Evolutionary conservation across 2,113 vertebrate species (phyloP), one percentile per base, ranked within the genome.

Genomic region (Panurus biarmicus): DNA sequence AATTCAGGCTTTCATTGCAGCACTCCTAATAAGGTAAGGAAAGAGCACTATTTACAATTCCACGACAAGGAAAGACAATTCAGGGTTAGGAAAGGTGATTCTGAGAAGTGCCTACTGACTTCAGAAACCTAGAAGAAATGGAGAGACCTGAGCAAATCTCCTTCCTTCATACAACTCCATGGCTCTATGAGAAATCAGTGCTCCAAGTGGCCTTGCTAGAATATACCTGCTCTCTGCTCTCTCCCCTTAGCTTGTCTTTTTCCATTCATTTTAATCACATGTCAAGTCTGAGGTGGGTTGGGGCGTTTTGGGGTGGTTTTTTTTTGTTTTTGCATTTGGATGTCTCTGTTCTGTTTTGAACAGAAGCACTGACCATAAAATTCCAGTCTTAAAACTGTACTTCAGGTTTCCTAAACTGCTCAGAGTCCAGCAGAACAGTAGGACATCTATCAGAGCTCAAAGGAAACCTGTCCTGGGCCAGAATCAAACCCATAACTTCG

Each of bases 1-100:
- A 94, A 96, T 76, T 69, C 56, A 84, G 54, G 73, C 77, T 95
- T 95, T 91, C 78, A 80, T 18, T 76, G 75, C 71, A 79, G 65
- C 81, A 22, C 31, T 77, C 87, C 84, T 79, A 93, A 89, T 40
- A 87, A 89, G 66, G 81, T 29, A 85, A 89, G 74, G 84, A 76
- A 92, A 75, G 48, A 84, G 51, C 23, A 66, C 75, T 89, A 76
- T 72, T 85, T 89, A 89, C 67, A 75, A 56, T 89, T 93, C 62
- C 5, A 3, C 0, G 24, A 62, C 70, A 72, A 70, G 87, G 85
- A 85, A 87, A 76, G 81, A 89, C 76, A 91, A 94, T 79, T 73
- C 78, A 76, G 73, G 54, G 71, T 70, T 62, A 85, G 50, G 40
- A 85, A 91, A 72, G 50, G 51, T 85, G 66, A 87, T 58, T 79